phyloP scores from a whole-genome alignment of 2,888 invertebrate species.

The Lysandra bellargus region DNA sequence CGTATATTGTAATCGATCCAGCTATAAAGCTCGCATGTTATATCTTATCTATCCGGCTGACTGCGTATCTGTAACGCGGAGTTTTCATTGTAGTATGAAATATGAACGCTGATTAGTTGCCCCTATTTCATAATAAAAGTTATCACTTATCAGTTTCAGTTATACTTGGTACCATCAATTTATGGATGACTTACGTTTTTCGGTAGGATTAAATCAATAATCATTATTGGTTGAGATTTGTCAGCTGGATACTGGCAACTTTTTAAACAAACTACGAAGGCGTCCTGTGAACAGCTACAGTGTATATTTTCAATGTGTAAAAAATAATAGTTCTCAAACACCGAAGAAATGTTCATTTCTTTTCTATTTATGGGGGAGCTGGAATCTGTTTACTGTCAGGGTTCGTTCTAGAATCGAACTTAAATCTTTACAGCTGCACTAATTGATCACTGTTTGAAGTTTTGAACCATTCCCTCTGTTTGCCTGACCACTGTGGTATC shows the following conservation, averaged over 20 bases:
- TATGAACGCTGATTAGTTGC: neutral
- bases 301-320: no score
- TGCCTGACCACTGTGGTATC: neutral
- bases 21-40: neutral
- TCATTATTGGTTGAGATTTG: no score
- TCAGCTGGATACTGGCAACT: no score
- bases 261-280: no score
- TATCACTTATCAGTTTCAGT: neutral
- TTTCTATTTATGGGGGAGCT: neutral
- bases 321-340: no score
- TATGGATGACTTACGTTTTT: neutral
- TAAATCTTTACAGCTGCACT: neutral
- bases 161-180: neutral
- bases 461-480: neutral
- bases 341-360: no score
- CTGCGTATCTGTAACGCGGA: slow-evolving; percentile 5
- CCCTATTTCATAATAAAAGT: neutral
- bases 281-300: no score
- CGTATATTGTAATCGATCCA: neutral
- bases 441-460: neutral
- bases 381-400: neutral
- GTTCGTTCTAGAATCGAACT: neutral
- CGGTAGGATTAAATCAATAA: no score
- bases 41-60: slow-evolving; percentile 1
- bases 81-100: neutral